These are phyloP conservation scores for Julus scandinavius DNA, from an alignment of 2,888 invertebrate genomes.

Conservation along the genomic window DNA sequence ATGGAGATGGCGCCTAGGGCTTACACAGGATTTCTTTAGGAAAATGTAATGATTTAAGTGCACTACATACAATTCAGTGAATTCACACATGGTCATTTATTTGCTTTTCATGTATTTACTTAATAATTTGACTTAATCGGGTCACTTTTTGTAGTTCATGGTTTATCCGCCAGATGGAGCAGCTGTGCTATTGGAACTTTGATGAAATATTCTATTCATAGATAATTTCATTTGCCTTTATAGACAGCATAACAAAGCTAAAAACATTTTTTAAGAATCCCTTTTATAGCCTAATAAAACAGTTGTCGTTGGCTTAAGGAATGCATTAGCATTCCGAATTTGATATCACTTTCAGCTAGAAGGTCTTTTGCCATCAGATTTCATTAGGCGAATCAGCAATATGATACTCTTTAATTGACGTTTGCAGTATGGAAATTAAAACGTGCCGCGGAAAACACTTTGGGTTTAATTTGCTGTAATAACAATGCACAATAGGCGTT, in stretches of 20 bases:
- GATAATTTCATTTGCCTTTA: background rate
- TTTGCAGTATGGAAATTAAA: conserved; percentile 8
- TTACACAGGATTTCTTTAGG: background rate
- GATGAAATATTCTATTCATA: background rate
- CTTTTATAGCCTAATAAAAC: conserved; percentile 17
- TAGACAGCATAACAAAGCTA: background rate
- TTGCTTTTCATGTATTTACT: background rate
- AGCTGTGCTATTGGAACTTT: background rate
- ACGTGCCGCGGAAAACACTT: conserved; percentile 2
- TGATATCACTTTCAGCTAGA: background rate
- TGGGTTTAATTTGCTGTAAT: background rate
- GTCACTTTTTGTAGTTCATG: background rate
- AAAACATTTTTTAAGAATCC: background rate
- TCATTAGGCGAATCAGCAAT: conserved; percentile 21
- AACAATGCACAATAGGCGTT: conserved; percentile 9
- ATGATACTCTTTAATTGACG: conserved; percentile 1
- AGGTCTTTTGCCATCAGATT: conserved; percentile 20
- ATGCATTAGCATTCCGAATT: conserved; percentile 27
- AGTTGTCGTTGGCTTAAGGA: conserved; percentile 19
- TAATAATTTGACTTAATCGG: background rate
- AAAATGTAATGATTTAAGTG: background rate
- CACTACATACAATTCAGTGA: background rate
- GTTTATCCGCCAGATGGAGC: background rate
- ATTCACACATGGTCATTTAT: background rate
- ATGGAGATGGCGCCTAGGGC: background rate